phyloP scores from a whole-genome alignment of 1,140 invertebrate genomes.

The Eurytemora carolleeae region DNA sequence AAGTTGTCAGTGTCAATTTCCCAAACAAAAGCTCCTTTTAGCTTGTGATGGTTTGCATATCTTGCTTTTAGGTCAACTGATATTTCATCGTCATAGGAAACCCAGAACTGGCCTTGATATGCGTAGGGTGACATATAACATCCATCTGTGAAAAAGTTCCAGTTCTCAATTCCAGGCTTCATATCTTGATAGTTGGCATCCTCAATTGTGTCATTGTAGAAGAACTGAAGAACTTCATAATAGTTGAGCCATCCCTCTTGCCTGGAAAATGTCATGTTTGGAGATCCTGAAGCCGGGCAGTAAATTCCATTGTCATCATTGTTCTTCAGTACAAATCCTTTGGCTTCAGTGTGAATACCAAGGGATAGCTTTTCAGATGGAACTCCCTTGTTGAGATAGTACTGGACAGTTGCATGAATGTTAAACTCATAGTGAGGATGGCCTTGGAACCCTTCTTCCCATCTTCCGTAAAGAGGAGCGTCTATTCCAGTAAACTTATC shows the following conservation, averaged over 20 bases:
- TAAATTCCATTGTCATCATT: background rate
- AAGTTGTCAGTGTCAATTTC: background rate
- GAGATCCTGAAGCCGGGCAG: background rate
- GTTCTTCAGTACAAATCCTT: background rate
- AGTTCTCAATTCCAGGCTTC: background rate
- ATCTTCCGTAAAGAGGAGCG: background rate
- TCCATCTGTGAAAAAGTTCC: background rate
- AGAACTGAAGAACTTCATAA: background rate
- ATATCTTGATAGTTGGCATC: background rate
- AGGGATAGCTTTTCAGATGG: background rate
- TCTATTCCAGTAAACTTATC: constrained; percentile 42
- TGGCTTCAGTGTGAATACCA: background rate
- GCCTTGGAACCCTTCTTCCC: background rate
- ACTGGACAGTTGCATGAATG: background rate
- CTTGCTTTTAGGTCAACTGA: background rate
- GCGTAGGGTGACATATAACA: background rate
- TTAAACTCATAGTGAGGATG: background rate
- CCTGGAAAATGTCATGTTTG: background rate
- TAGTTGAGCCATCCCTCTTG: background rate
- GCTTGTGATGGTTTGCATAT: background rate
- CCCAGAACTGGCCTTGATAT: background rate
- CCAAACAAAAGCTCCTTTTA: background rate
- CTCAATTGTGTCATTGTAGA: background rate
- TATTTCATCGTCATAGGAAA: background rate
- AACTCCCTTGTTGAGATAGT: background rate